Conservation (phyloP, 1,140 invertebrate species). For the Cyrtorhinus lividipennis region DNA sequence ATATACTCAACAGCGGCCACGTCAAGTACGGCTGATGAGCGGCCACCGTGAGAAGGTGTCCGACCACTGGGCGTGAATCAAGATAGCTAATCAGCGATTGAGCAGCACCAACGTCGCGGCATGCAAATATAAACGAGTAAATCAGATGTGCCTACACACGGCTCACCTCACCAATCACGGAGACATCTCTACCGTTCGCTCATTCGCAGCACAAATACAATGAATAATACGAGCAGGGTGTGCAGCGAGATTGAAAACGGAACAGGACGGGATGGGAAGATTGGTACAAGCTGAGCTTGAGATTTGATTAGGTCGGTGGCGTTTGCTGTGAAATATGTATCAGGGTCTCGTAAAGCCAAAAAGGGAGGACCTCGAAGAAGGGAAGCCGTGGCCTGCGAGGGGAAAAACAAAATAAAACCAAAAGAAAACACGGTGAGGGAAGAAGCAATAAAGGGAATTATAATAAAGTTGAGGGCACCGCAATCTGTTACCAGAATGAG, state of each 20-base stretch:
- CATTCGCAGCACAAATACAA: no score
- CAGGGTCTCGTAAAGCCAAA: neutral
- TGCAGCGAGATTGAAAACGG: neutral
- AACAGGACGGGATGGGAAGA: neutral
- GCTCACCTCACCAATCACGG: no score
- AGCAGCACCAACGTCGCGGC: no score
- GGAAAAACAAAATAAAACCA: neutral
- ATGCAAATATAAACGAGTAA: no score
- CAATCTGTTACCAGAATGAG: constrained; percentile 14
- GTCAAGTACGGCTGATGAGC: no score
- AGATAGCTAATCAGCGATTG: no score
- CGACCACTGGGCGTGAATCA: no score
- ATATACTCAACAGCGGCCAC: no score
- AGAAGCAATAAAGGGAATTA: constrained; percentile 4
- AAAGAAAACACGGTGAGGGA: neutral
- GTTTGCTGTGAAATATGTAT: neutral
- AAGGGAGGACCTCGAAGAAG: neutral
- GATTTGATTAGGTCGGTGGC: neutral
- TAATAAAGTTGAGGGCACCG: neutral
- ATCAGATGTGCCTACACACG: no score
- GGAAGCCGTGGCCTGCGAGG: neutral
- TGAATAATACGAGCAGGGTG: neutral
- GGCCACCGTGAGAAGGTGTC: no score
- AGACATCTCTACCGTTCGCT: no score
- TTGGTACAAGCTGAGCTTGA: neutral